Conservation (phyloP, 2,797 vertebrate genomes). For the Xenentodon cancila region DNA sequence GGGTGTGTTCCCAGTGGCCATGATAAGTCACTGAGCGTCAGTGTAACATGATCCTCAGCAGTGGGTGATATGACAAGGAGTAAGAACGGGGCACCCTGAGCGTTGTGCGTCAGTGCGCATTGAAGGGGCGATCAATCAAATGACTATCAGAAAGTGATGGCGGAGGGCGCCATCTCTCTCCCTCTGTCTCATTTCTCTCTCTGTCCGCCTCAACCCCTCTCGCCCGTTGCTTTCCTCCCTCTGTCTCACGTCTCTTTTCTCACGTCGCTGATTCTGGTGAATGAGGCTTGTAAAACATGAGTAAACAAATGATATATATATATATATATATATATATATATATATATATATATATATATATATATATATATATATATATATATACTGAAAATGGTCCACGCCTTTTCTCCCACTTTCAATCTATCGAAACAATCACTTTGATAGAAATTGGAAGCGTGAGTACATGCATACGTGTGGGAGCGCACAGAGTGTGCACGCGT, state of each 20-base stretch:
- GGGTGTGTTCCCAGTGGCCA: conserved; percentile 40
- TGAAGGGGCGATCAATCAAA: conserved; percentile 78
- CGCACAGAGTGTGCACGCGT: neutral
- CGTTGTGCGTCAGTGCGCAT: conserved; percentile 73
- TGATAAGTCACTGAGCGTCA: conserved; percentile 43
- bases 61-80: conserved; percentile 61
- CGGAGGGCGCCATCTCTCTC: conserved; percentile 47
- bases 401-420: neutral
- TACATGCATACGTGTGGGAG: conserved; percentile 4
- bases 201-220: neutral
- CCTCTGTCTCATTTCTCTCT: conserved; percentile 9
- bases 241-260: conserved; percentile 15
- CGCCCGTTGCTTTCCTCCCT: conserved; percentile 15
- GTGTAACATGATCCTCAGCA: conserved; percentile 49
- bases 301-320: too few species aligned
- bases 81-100: conserved; percentile 59
- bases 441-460: conserved; percentile 32
- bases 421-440: conserved; percentile 33
- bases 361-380: too few species aligned
- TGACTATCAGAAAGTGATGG: conserved; percentile 39
- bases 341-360: too few species aligned
- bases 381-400: neutral
- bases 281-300: conserved; percentile 9
- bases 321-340: too few species aligned
- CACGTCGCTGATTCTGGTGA: conserved; percentile 6